Evolutionary conservation across 1,140 invertebrate genomes (phyloP).

Genomic region (Psix sp.): DNA sequence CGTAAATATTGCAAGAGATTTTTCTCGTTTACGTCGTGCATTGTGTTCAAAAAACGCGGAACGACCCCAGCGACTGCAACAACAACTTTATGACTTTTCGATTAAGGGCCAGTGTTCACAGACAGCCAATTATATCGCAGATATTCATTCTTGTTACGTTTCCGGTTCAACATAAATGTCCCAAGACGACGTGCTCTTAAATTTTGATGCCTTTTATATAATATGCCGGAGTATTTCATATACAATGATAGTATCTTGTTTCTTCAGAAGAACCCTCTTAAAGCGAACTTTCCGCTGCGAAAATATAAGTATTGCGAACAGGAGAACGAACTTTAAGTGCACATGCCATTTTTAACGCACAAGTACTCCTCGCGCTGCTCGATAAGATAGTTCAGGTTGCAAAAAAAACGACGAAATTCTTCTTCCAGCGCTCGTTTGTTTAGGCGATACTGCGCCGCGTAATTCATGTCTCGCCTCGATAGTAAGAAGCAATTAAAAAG

Average conservation of each 20-base stretch:
- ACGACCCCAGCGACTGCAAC: conserved; percentile 1
- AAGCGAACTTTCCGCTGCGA: conserved; percentile 13
- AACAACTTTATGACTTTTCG: conserved; percentile 6
- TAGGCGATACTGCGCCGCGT: too few species aligned
- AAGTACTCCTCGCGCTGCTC: conserved; percentile 31
- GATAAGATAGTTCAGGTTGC: conserved; percentile 16
- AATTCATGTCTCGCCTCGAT: too few species aligned
- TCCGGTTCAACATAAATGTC: neutral
- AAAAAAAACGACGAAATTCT: neutral
- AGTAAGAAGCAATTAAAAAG: too few species aligned
- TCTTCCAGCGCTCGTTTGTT: too few species aligned
- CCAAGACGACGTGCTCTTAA: conserved; percentile 3
- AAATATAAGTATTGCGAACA: conserved; percentile 34
- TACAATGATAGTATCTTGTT: conserved; percentile 27
- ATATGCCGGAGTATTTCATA: neutral
- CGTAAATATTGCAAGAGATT: conserved; percentile 58
- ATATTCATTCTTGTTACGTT: neutral
- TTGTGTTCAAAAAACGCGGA: conserved; percentile 33
- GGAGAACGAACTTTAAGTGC: conserved; percentile 26
- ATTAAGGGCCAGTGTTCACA: neutral
- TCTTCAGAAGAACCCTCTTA: conserved; percentile 14
- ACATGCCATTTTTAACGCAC: conserved; percentile 44
- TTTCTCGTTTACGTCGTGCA: conserved; percentile 50
- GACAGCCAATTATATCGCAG: neutral
- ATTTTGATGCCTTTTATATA: conserved; percentile 16